Conservation (phyloP, 2,888 invertebrate genomes). For the Serrognathus titanus region DNA sequence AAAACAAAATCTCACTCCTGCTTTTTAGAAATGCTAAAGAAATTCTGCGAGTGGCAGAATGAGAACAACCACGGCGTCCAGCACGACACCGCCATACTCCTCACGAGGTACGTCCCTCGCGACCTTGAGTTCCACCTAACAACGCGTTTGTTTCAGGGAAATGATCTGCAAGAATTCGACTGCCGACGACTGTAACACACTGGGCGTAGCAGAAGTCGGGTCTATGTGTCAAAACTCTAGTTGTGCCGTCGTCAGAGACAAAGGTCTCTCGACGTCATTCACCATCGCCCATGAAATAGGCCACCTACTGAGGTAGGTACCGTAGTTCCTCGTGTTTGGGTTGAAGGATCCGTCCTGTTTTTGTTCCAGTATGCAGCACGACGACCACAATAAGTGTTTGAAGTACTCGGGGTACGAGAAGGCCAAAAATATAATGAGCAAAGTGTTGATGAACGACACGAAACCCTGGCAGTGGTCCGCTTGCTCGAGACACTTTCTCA, state of each 20-base stretch:
- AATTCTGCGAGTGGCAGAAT: conserved; percentile 76
- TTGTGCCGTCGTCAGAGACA: conserved; percentile 85
- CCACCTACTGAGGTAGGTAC: conserved; percentile 64
- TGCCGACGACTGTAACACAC: conserved; percentile 58
- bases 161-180: conserved; percentile 58
- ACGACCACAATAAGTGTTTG: conserved; percentile 67
- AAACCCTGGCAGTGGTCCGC: conserved; percentile 88
- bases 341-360: neutral
- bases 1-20: neutral
- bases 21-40: conserved; percentile 54
- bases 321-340: neutral
- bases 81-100: conserved; percentile 72
- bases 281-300: conserved; percentile 90
- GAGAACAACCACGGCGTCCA: conserved; percentile 55
- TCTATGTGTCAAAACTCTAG: conserved; percentile 76
- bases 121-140: neutral
- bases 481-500: conserved; percentile 72
- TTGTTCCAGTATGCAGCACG: conserved; percentile 75
- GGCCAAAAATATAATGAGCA: conserved; percentile 73
- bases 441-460: conserved; percentile 74
- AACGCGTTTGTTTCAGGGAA: conserved; percentile 8
- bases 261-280: conserved; percentile 82
- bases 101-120: conserved; percentile 61
- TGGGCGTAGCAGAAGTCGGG: conserved; percentile 77
- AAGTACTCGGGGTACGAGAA: conserved; percentile 52